Percentiles rank a stretch among this genome's conserved stretches.
Conservation (phyloP, 2,113 vertebrate species). For the Dascyllus trimaculatus region DNA sequence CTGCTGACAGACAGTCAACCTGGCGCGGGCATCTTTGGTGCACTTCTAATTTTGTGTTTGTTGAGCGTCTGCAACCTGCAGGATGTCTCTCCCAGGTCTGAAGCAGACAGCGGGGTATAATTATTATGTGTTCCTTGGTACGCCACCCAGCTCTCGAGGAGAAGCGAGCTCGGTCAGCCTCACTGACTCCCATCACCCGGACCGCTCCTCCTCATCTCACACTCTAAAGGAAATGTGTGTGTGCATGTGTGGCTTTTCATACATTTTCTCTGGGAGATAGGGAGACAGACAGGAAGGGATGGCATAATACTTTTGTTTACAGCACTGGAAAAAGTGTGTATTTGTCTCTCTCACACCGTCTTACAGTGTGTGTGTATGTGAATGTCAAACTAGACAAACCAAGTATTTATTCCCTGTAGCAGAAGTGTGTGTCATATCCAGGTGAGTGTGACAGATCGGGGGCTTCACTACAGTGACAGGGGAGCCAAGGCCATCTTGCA, state of each 20-base stretch:
- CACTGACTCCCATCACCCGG: constrained; percentile 44
- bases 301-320: constrained; percentile 56
- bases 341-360: constrained; percentile 14
- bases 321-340: constrained; percentile 47
- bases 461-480: constrained; percentile 56
- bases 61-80: constrained; percentile 41
- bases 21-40: constrained; percentile 18
- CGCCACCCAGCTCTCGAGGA: constrained; percentile 42
- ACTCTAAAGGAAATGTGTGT: constrained; percentile 21
- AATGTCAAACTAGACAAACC: constrained; percentile 64
- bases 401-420: constrained; percentile 65
- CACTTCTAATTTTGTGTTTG: constrained; percentile 53
- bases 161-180: constrained; percentile 31
- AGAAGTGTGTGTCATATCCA: constrained; percentile 64
- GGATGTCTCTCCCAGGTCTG: constrained; percentile 29
- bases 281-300: constrained; percentile 10
- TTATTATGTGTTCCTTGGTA: constrained; percentile 49
- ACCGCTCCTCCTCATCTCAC: constrained; percentile 29
- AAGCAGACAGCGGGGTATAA: constrained; percentile 50
- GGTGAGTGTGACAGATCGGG: constrained; percentile 74
- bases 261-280: constrained; percentile 34
- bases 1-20: constrained; percentile 41
- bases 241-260: constrained; percentile 16
- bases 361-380: constrained; percentile 15
- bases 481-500: constrained; percentile 57